Base-by-base conservation (phyloP, 2,113 vertebrate genomes). In the Sciurus niger region DNA sequence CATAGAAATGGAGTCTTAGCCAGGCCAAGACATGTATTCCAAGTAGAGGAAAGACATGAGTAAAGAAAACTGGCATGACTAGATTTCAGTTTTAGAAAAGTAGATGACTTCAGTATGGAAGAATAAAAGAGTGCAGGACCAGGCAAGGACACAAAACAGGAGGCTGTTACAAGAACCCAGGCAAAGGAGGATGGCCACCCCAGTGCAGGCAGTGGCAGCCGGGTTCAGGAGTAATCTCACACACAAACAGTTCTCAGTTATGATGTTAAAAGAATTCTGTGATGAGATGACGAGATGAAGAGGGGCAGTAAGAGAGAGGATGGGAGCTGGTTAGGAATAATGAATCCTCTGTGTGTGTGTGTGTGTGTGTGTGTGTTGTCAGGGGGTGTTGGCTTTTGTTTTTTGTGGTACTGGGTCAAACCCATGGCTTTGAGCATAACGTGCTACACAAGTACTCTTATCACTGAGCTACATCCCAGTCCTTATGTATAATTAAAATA, bases 21-120 rank as follows among this genome's bases (percentile, higher is more conserved):
- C 7, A 40, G 25, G 32, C 78, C 67, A 37, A 80, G 18, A 22
- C 25, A 14, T 24, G 25, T 12, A 70, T 65, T 80, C 11, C 46
- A 89, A 4, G 13, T 60, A 82, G 11, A 77, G 37, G 22, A 58
- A 48, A 63, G 10, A 77, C 84, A 93, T 24, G 30, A n/a, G 40
- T 63, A 68, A 92, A 60, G 51, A 80, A 82, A 65, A 72, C 5
- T 2, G 28, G 9, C 25, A 28, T n/a, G 40, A 53, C 68, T 34
- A 84, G 43, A 72, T 91, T 67, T 94, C 60, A 48, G 85, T 74
- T 84, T 96, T 65, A 76, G n/a, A 63, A 80, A 93, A 13, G n/a
- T 30, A 85, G 80, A 58, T 28, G 30, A 18, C 24, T 68, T 51
- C 30, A 43, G 8, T 25, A 20, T 65, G 40, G 76, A 86, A 78